Evolutionary conservation across 2,888 invertebrate species (phyloP), one percentile per base, ranked within the genome.

Genomic region (Synanthedon myopaeformis): DNA sequence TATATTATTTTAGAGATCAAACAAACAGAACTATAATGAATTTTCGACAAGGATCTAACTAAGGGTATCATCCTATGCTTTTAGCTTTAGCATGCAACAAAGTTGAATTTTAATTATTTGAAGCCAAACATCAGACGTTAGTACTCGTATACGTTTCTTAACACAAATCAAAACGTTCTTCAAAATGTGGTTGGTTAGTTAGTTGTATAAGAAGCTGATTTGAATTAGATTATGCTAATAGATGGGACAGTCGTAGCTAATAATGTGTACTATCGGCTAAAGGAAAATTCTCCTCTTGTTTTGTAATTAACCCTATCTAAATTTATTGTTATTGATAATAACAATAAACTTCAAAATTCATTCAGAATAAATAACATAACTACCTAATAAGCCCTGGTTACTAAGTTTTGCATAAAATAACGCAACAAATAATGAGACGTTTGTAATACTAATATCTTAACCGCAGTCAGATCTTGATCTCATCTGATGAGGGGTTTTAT

Each of bases 381-480:
- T 35, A 35, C 35, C 3, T 35, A 45, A 45, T 13, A 45, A 45
- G 14, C n/a, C 13, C 45, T 45, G 14, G 45, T 45, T 45, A 45
- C 45, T 13, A 13, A 5, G 11, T n/a, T 45, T 4, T 13, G 13
- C n/a, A 45, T 45, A 12, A 45, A 45, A 12, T 45, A 45, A 45
- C 12, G 45, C 74, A 75, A 76, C 74, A 79, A 76, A 79, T 79
- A 81, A 82, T 73, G 66, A 72, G 70, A 70, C 70, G 70, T 70
- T 74, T 74, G 74, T 75, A 73, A 72, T 76, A 70, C 71, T 73
- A 72, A 78, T 79, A 76, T 72, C 76, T 75, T 62, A 72, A 68
- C 71, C 62, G 72, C 67, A 68, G 69, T 70, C 69, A 72, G 77
- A 82, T 82, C 74, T 69, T 66, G 74, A 82, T 83, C 75, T 72